Evolutionary conservation across 2,113 vertebrate genomes (phyloP), one percentile per base, ranked within the genome.

Genomic region (Lontra canadensis): DNA sequence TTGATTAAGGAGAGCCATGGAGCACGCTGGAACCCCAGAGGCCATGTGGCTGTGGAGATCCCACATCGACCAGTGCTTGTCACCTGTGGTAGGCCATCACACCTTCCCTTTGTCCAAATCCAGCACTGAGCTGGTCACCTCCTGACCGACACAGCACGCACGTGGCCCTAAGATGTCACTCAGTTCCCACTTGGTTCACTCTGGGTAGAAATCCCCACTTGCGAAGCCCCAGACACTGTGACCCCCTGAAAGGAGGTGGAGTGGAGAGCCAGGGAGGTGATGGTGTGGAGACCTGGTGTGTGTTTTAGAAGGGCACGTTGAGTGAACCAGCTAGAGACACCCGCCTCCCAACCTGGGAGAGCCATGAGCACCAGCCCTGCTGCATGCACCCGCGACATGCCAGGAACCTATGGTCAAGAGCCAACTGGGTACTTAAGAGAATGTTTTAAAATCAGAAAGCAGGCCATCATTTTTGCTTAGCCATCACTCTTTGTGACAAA

Each of bases 351-450:
- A 5, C 65, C 63, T 34, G 76, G 31, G 73, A 15, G 1, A 59
- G 52, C 49, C 47, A 9, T 73, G 7, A 73, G 25, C 11, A 10
- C 21, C 3, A 21, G 10, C 29, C 79, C 1, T 2, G 23, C 36
- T 9, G n/a, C 31, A 4, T 3, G 9, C 1, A 6, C 1, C 3
- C 3, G 31, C 10, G 0, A 17, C 13, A 21, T 0, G 17, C 57
- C 26, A 36, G 59, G 44, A 31, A 52, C 31, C 69, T 39, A 6
- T 1, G 47, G 52, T 21, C 23, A 52, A 76, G 93, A 84, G 85
- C 65, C 47, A 90, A 4, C 3, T 86, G 79, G 44, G 36, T 39
- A 7, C 57, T 71, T 63, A 47, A 42, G 57, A 52, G 42, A 47
- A 79, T 18, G 29, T 49, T 78, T 44, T 39, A 65, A 85, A 89